Conservation (phyloP, 2,888 invertebrate genomes). For the Apamea epomidion region DNA sequence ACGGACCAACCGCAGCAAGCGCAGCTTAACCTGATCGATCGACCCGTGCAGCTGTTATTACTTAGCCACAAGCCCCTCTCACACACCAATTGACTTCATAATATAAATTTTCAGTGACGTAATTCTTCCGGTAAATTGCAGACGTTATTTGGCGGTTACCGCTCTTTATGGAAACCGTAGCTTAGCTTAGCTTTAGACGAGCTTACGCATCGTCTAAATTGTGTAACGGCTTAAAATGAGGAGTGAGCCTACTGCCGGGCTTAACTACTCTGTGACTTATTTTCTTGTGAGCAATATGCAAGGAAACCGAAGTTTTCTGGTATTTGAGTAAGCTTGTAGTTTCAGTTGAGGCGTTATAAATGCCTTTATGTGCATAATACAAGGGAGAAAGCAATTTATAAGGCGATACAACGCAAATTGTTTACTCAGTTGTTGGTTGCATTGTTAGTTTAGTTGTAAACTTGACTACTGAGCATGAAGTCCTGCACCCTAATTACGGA, state of each 20-base stretch:
- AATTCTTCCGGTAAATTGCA: too few species aligned
- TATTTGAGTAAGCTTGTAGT: slow-evolving; percentile 32
- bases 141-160: too few species aligned
- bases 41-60: too few species aligned
- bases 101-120: too few species aligned
- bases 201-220: too few species aligned
- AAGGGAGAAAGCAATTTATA: neutral
- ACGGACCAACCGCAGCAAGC: too few species aligned
- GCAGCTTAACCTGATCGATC: too few species aligned
- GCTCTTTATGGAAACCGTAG: too few species aligned
- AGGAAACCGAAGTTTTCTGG: slow-evolving; percentile 25
- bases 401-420: neutral
- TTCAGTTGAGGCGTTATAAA: slow-evolving; percentile 27
- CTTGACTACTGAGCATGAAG: neutral
- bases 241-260: neutral
- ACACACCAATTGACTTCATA: too few species aligned
- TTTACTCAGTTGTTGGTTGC: neutral
- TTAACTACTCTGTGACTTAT: slow-evolving; percentile 11
- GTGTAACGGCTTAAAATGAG: neutral
- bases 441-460: neutral
- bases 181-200: too few species aligned
- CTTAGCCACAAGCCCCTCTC: too few species aligned
- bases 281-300: slow-evolving; percentile 3
- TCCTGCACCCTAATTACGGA: too few species aligned
- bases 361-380: slow-evolving; percentile 8